Evolutionary conservation across 23 tunicate species (phyloP), one percentile per base, ranked within the genome.

Genomic region (Ciona savignyi): DNA sequence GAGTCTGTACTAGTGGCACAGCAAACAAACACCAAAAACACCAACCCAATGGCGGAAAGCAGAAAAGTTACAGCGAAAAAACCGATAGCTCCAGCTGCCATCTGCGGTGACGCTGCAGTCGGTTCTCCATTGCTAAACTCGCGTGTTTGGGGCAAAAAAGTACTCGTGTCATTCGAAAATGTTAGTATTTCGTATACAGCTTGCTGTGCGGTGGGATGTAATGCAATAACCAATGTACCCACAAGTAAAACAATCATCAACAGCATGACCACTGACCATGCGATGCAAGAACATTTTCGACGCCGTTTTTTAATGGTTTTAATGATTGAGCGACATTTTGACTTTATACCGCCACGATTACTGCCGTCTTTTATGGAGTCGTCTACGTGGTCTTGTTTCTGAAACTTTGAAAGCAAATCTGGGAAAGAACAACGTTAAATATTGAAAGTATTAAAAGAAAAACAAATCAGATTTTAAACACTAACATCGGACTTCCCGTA

Each of bases 401-500:
- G 84, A 29, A 33, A 79, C 30, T 66, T 51, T 70, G 29, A 29
- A 28, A 79, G 77, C 30, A 79, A 72, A 56, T 62, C 84, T 79
- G 66, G n/a, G 15, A 42, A 42, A n/a, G n/a, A n/a, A n/a, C n/a
- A n/a, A n/a, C n/a, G n/a, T n/a, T n/a, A n/a, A n/a, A n/a, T n/a
- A n/a, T n/a, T n/a, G n/a, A n/a, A n/a, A n/a, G n/a, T n/a, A n/a
- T n/a, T n/a, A n/a, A n/a, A n/a, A n/a, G n/a, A n/a, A n/a, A n/a
- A n/a, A n/a, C n/a, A n/a, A n/a, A n/a, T n/a, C n/a, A n/a, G n/a
- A n/a, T n/a, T n/a, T n/a, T 65, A 65, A 4, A 24, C 20, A 35
- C 73, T 75, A 60, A 83, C 81, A 69, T 66, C 56, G 67, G 28
- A 89, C 77, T 42, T 82, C 81, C 28, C 70, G 73, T 0, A 89